phyloP scores from a whole-genome alignment of 37 sponge, comb jelly and placozoan species.

The Axinella damicornis region DNA sequence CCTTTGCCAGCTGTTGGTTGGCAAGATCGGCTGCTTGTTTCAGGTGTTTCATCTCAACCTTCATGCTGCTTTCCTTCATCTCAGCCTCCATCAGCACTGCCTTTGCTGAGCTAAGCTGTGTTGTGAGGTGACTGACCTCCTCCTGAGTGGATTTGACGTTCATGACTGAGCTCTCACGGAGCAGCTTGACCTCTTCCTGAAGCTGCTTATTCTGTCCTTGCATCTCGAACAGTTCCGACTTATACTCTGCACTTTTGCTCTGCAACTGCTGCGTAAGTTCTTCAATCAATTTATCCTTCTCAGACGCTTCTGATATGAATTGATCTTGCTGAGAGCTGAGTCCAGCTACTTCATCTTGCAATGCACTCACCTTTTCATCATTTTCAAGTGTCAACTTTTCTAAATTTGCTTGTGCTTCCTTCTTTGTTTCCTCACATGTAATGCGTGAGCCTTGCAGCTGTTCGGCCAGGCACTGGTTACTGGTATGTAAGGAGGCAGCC shows the following conservation, averaged over 20 bases:
- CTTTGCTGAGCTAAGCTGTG: slow-evolving; percentile 23
- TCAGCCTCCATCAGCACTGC: slow-evolving; percentile 19
- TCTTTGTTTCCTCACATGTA: not conserved
- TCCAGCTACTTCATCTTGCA: slow-evolving; percentile 14
- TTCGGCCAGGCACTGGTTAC: not conserved
- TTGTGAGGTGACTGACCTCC: slow-evolving; percentile 3
- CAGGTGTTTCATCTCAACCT: slow-evolving; percentile 23
- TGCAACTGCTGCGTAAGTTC: not conserved
- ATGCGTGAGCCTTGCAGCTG: slow-evolving; percentile 13
- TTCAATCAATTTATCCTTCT: not conserved
- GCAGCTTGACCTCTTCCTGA: not conserved
- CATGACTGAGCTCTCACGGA: slow-evolving; percentile 20
- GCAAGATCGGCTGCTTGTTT: slow-evolving; percentile 32
- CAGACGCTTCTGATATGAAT: not conserved
- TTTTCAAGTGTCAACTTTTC: not conserved
- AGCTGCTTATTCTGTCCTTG: not conserved
- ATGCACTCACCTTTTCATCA: not conserved
- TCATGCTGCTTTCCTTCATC: slow-evolving; percentile 38
- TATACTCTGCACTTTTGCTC: not conserved
- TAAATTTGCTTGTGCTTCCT: not conserved
- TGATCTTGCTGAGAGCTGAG: slow-evolving; percentile 3
- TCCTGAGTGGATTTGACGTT: not conserved
- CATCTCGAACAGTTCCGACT: not conserved
- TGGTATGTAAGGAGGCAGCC: slow-evolving; percentile 10
- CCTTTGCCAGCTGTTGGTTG: slow-evolving; percentile 43